These are phyloP conservation scores for Nymphalis urticae DNA, from an alignment of 2,888 invertebrate genomes.

Conservation along the genomic window DNA sequence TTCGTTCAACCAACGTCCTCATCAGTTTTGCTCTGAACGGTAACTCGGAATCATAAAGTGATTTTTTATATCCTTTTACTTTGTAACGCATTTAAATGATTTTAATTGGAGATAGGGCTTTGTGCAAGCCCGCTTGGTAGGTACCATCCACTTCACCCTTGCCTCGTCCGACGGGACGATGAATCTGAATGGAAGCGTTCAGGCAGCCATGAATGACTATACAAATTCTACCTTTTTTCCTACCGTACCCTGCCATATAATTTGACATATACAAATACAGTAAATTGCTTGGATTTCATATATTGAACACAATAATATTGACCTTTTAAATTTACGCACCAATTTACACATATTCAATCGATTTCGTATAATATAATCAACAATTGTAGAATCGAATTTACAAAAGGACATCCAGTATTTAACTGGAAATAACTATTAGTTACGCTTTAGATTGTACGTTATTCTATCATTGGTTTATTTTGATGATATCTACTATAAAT, in stretches of 20 bases:
- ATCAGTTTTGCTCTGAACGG: background rate
- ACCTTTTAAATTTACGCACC: conserved; percentile 7
- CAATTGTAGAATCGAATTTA: conserved; percentile 14
- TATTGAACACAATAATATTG: background rate
- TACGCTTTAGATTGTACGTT: background rate
- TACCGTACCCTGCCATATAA: no score
- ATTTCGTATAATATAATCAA: background rate
- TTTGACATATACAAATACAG: no score
- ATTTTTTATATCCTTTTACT: background rate
- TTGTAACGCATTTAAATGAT: no score
- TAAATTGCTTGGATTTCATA: background rate
- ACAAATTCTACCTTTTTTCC: no score
- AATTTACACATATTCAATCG: conserved; percentile 1
- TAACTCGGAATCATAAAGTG: background rate
- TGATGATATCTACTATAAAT: background rate
- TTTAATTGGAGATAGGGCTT: no score
- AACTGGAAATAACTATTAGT: conserved; percentile 7
- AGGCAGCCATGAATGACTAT: no score
- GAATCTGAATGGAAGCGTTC: no score
- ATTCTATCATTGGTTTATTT: background rate
- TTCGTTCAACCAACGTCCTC: background rate
- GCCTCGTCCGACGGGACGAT: no score
- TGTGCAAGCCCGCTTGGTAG: no score
- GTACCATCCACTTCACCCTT: no score
- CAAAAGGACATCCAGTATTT: conserved; percentile 4